Evolutionary conservation across 1,140 invertebrate species (phyloP).

Genomic region (Pseudomyrmex concolor): DNA sequence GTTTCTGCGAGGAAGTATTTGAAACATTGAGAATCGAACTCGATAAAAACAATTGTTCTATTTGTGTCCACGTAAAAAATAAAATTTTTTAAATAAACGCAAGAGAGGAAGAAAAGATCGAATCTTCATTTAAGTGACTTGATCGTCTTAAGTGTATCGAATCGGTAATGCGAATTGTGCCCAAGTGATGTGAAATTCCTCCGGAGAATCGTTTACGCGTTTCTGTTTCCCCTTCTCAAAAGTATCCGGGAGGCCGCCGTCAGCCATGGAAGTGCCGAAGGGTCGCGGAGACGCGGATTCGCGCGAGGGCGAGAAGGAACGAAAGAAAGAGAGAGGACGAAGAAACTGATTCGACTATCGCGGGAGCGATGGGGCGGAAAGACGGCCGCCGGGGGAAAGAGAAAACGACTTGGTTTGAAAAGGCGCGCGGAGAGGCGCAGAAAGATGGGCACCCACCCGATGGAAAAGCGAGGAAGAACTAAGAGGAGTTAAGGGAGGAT

Average conservation of each 20-base stretch:
- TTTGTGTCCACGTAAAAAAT: background rate
- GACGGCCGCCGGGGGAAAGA: background rate
- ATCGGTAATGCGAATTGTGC: constrained; percentile 14
- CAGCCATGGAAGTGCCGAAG: constrained; percentile 69
- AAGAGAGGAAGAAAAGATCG: too few relatives aligned
- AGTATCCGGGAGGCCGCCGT: constrained; percentile 42
- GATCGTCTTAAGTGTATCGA: background rate
- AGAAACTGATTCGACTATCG: constrained; percentile 62
- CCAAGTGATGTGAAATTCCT: constrained; percentile 9
- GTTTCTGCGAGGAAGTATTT: constrained; percentile 26
- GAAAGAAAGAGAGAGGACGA: background rate
- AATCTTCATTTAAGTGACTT: background rate
- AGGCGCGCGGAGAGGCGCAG: constrained; percentile 50
- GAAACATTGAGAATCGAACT: background rate
- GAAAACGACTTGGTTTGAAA: constrained; percentile 55
- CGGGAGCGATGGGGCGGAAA: constrained; percentile 41
- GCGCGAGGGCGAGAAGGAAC: background rate
- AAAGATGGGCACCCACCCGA: background rate
- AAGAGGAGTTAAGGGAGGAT: constrained; percentile 61
- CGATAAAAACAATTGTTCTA: background rate
- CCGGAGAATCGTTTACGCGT: constrained; percentile 27
- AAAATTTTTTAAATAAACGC: too few relatives aligned
- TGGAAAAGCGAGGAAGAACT: background rate
- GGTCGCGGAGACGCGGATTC: constrained; percentile 44
- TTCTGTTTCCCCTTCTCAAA: constrained; percentile 27